phyloP scores from a whole-genome alignment of 2,888 invertebrate species.

The Ommatoiulus sabulosus region DNA sequence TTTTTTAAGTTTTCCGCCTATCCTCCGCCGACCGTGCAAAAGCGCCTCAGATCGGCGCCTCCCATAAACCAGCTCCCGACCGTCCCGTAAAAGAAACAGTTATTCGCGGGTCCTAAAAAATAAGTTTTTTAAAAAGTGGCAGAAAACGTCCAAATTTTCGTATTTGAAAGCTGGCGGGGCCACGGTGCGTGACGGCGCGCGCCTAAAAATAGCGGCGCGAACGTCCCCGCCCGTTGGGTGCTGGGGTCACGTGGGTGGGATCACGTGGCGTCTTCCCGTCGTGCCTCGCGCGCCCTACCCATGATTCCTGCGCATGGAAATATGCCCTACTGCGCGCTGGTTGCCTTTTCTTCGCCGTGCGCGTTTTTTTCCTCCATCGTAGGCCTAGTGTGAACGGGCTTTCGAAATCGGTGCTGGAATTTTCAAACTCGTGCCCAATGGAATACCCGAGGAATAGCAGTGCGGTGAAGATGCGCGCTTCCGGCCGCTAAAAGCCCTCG shows the following conservation, averaged over 20 bases:
- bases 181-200: neutral
- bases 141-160: neutral
- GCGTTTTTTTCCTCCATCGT: constrained; percentile 21
- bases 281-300: neutral
- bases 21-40: too few relatives aligned
- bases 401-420: neutral
- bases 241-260: too few relatives aligned
- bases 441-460: constrained; percentile 50
- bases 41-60: neutral
- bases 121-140: neutral
- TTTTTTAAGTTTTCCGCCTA: too few relatives aligned
- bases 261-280: neutral
- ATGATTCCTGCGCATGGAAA: neutral
- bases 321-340: constrained; percentile 34
- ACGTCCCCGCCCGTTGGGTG: neutral
- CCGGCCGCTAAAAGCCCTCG: constrained; percentile 13
- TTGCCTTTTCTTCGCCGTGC: neutral
- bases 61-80: neutral
- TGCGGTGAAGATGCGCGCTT: constrained; percentile 1
- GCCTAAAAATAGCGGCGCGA: neutral
- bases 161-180: neutral
- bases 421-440: constrained; percentile 28
- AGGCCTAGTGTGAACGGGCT: constrained; percentile 14
- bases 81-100: neutral
- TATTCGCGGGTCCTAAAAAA: neutral